These are phyloP conservation scores for Porites evermanni DNA, from an alignment of 92 coral and sea anemone genomes.

Conservation along the genomic window DNA sequence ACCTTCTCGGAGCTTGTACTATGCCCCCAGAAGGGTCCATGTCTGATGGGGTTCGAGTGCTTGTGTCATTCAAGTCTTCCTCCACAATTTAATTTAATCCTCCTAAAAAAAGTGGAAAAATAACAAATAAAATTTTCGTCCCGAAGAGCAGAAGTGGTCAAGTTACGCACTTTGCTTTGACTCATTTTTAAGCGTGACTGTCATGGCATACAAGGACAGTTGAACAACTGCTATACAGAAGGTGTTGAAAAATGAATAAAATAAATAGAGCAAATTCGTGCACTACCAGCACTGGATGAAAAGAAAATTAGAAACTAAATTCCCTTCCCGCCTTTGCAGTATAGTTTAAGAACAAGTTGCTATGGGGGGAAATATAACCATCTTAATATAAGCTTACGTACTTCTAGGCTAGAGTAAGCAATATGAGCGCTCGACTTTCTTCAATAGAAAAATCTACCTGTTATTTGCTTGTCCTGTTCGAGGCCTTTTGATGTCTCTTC, in stretches of 20 bases:
- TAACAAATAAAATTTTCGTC: background rate
- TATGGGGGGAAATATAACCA: too few species aligned
- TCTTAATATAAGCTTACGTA: too few species aligned
- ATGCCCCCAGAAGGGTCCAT: conserved; percentile 24
- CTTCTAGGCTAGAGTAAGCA: too few species aligned
- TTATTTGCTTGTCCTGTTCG: background rate
- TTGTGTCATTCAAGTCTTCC: conserved; percentile 10
- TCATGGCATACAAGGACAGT: background rate
- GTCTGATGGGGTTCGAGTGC: conserved; percentile 23
- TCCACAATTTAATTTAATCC: conserved; percentile 16
- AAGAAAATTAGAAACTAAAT: background rate
- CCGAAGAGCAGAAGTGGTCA: background rate
- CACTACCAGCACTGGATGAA: background rate
- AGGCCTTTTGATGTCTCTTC: background rate
- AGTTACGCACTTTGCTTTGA: background rate
- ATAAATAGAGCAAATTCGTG: background rate
- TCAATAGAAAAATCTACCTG: background rate
- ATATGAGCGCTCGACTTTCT: too few species aligned
- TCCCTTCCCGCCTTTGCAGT: background rate
- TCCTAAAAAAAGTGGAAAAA: background rate
- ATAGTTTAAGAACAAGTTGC: too few species aligned
- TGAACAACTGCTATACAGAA: background rate
- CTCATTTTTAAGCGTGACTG: background rate
- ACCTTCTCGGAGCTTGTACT: conserved; percentile 16
- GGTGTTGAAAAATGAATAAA: background rate